A percentile compares a stretch with the other conserved stretches of the same genome.
phyloP scores from a whole-genome alignment of 2,888 invertebrate species.

The Proisotoma minuta region DNA sequence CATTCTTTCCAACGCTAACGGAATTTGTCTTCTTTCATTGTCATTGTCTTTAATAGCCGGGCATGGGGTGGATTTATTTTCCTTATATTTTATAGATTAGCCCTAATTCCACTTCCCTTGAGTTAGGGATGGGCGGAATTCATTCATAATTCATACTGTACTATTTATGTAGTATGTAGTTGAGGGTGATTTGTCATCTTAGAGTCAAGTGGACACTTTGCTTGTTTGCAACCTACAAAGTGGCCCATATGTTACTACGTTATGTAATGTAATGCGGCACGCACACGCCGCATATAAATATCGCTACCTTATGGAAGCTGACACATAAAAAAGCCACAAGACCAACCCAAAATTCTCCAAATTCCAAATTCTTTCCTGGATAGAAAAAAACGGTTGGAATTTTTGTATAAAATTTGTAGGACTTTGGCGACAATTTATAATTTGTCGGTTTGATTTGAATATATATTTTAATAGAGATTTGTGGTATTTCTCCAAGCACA shows the following conservation, averaged over 20 bases:
- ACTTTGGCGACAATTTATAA: neutral
- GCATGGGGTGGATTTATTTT: constrained; percentile 1
- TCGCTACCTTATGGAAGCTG: neutral
- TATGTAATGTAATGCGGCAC: neutral
- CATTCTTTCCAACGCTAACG: too few relatives aligned
- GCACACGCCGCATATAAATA: neutral
- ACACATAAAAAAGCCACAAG: neutral
- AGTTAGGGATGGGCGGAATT: neutral
- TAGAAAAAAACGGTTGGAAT: neutral
- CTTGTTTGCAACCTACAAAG: neutral
- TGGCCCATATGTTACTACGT: neutral
- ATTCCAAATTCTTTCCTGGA: neutral
- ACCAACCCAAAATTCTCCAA: constrained; percentile 1
- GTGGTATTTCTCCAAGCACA: neutral
- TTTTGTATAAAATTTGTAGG: neutral
- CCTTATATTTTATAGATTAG: too few relatives aligned
- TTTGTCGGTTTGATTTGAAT: neutral
- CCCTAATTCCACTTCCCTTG: neutral
- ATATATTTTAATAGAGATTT: neutral
- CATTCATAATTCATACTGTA: neutral
- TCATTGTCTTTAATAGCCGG: too few relatives aligned
- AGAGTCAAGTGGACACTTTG: neutral
- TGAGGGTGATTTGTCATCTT: constrained; percentile 6
- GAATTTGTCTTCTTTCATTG: too few relatives aligned
- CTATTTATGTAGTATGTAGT: neutral